Evolutionary conservation across 2,113 vertebrate genomes (phyloP), one percentile per base, ranked within the genome.

Genomic region (Hyaena hyaena): DNA sequence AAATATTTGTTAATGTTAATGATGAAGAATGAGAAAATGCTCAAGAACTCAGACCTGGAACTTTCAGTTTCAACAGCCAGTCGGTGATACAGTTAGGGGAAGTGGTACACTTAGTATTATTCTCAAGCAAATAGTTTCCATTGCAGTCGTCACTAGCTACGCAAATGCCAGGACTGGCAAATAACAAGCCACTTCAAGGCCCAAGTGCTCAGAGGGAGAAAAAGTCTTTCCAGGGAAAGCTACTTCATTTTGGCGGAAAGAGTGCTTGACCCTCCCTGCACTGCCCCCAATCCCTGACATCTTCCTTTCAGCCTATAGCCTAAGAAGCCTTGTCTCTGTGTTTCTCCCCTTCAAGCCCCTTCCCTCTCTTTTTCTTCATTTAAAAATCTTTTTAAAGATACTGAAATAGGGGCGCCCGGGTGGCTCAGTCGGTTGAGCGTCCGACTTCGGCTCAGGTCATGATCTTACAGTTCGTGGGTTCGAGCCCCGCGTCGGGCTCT

Each of bases 91-190:
- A 61, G 31, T 95, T 63, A 87, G 17, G 58, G 61, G 31, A 33
- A 71, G 48, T 76, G 91, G 93, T 58, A 66, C 12, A 19, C 39
- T 83, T 84, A 89, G 69, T 89, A 86, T 90, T 88, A 86, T 92
- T 88, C n/a, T 71, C 69, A 35, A 71, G 65, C 39, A 83, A n/a
- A 96, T 95, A 80, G 11, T 97, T 97, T 96, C 80, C 88, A 88
- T 66, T 87, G 80, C 58, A 92, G 50, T 92, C 28, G 33, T 92
- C 43, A 84, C 45, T 86, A 39, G 10, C 79, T 90, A 77, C 0
- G 12, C 61, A 89, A 94, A 81, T 65, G 10, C 16, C 33, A 23
- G 53, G 39, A 58, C 39, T 94, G 48, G 55, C 43, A 86, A 83
- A 80, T 65, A 76, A 65, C 48, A 19, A 86, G 28, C 11, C 73